Conservation (phyloP, 2,113 vertebrate species). For the Daphoenositta chrysoptera region DNA sequence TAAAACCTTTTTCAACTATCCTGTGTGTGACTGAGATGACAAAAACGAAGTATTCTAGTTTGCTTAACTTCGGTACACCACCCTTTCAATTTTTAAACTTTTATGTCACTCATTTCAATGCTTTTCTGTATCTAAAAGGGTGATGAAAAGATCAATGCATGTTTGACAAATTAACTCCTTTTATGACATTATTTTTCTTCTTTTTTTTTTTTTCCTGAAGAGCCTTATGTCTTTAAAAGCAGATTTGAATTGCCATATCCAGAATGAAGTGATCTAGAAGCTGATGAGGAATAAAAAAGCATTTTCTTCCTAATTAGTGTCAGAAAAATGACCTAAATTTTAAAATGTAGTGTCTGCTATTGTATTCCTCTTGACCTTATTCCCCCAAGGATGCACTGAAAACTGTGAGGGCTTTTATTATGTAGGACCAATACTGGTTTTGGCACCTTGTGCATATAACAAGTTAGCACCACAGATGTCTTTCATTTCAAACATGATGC, state of each 20-base stretch:
- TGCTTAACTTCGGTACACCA: neutral
- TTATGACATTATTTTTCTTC: neutral
- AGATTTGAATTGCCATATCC: neutral
- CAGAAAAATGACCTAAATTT: neutral
- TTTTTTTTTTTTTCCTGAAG: neutral
- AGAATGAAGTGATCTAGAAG: neutral
- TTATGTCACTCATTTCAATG: neutral
- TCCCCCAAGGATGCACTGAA: neutral
- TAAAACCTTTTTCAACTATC: neutral
- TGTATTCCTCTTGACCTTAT: neutral
- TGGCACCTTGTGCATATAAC: neutral
- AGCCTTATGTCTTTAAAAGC: neutral
- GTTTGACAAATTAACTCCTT: slow-evolving; percentile 2
- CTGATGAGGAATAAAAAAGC: neutral
- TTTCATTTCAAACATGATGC: neutral
- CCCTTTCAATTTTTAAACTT: neutral
- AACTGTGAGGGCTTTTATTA: neutral
- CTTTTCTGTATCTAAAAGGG: neutral
- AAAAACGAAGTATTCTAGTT: neutral
- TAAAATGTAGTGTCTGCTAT: neutral
- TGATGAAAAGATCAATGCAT: neutral
- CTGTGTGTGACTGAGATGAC: neutral
- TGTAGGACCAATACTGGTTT: neutral
- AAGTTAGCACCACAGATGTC: accelerated
- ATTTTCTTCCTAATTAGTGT: neutral